Conservation (phyloP, 2,888 invertebrate genomes). For the Pristionchus exspectatus region DNA sequence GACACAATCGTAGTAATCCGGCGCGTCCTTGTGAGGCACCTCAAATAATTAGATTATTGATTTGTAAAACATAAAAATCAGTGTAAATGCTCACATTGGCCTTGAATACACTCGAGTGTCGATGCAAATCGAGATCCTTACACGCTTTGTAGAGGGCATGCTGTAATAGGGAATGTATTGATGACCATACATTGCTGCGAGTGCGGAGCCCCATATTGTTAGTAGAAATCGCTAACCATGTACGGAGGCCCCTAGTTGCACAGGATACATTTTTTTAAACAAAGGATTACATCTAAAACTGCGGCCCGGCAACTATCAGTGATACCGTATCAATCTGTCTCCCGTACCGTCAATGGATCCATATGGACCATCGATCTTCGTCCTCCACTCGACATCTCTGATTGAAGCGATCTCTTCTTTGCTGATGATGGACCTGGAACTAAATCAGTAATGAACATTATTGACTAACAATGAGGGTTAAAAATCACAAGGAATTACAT, state of each 20-base stretch:
- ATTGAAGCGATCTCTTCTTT: neutral
- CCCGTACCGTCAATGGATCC: slow-evolving; percentile 17
- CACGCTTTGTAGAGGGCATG: neutral
- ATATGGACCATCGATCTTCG: slow-evolving; percentile 17
- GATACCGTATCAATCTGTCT: neutral
- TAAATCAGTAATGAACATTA: neutral
- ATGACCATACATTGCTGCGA: too few species aligned
- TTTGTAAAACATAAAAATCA: neutral
- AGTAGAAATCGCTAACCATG: too few species aligned
- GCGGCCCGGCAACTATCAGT: neutral
- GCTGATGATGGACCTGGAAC: neutral
- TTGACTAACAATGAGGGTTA: neutral
- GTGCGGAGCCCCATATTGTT: too few species aligned
- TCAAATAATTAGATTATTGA: neutral
- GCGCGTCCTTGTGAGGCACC: slow-evolving; percentile 24
- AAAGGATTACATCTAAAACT: too few species aligned
- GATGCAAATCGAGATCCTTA: slow-evolving; percentile 7
- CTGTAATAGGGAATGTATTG: neutral
- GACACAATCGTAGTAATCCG: slow-evolving; percentile 46
- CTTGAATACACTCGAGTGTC: slow-evolving; percentile 42
- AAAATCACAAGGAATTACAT: too few species aligned
- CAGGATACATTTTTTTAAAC: too few species aligned
- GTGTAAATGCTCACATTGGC: neutral
- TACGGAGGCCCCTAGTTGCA: too few species aligned
- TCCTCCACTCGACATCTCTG: neutral